Evolutionary conservation across 2,888 invertebrate genomes (phyloP), one percentile per base, ranked within the genome.

Genomic region (Megalurothrips usitatus): DNA sequence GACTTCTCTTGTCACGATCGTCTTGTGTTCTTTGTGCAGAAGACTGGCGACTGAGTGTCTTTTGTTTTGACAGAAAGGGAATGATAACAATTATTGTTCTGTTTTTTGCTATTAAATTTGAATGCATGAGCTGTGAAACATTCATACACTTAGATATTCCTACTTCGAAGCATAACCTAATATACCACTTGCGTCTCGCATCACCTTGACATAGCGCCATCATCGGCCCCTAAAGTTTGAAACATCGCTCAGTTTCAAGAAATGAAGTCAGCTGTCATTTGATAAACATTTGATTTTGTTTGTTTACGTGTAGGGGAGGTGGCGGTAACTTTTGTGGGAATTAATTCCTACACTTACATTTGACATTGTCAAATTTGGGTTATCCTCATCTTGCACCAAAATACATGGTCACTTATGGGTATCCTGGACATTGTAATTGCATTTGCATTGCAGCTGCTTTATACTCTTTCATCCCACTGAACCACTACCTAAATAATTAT

Each of bases 11-110:
- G 68, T 75, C 68, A 75, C 68, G 68, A 75, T 75, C 68, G 68
- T 75, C 68, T 75, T 75, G 68, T 75, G 68, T 75, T 75, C 68
- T 75, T 75, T 75, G 68, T 75, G 68, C 68, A 75, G 68, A 75
- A 75, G 68, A 75, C 68, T 75, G 26, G 68, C 68, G 68, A 75
- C 68, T 75, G 68, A 75, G 68, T 26, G 68, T 75, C 68, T 75
- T 75, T 75, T 75, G 68, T 75, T 75, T 75, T 75, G 68, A 26
- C 68, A 23, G 68, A 75, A 75, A 75, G 12, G 23, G 23, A 75
- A 75, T 26, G 68, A 75, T 75, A 75, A 75, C 68, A 75, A 26
- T 26, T 26, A 75, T 58, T 58, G n/a, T 58, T 14, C n/a, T 58
- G n/a, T 58, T 58, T 43, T 58, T 58, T 58, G 58, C n/a, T 58